phyloP scores from a whole-genome alignment of 92 coral and sea anemone genomes.

The Plumapathes pennacea region DNA sequence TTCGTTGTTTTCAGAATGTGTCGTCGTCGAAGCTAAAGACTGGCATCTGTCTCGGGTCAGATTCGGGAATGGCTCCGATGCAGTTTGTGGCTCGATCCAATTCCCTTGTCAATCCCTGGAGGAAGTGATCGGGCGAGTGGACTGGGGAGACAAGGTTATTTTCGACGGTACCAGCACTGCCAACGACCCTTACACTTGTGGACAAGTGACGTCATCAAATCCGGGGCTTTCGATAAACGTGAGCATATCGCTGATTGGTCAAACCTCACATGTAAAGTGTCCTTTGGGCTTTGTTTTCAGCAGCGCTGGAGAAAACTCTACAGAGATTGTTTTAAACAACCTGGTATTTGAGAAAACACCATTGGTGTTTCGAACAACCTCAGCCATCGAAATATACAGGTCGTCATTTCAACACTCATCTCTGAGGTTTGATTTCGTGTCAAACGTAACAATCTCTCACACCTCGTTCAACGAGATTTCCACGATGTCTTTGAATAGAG shows the following conservation, averaged over 20 bases:
- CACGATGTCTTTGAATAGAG: neutral
- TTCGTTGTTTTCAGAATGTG: no score
- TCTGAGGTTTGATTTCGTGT: constrained; percentile 2
- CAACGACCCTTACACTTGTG: constrained; percentile 21
- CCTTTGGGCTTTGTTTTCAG: constrained; percentile 18
- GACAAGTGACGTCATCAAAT: constrained; percentile 7
- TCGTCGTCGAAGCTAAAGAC: constrained; percentile 2
- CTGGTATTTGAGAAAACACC: constrained; percentile 10
- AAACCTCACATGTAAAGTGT: constrained; percentile 6
- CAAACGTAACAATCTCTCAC: neutral
- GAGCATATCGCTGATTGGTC: constrained; percentile 24
- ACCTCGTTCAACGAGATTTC: constrained; percentile 2
- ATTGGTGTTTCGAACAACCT: neutral
- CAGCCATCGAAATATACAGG: constrained; percentile 3
- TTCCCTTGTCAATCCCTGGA: constrained; percentile 20
- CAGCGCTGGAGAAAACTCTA: neutral
- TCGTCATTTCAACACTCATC: neutral
- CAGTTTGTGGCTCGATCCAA: constrained; percentile 11
- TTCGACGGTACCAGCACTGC: constrained; percentile 47
- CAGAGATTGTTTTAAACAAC: neutral
- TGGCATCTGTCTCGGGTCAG: constrained; percentile 43
- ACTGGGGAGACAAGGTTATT: constrained; percentile 29
- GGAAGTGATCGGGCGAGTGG: constrained; percentile 13
- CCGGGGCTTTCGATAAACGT: constrained; percentile 1
- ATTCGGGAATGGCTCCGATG: neutral